Evolutionary conservation across 1,140 invertebrate species (phyloP), one percentile per base, ranked within the genome.

Genomic region (Solenopsis fugax): DNA sequence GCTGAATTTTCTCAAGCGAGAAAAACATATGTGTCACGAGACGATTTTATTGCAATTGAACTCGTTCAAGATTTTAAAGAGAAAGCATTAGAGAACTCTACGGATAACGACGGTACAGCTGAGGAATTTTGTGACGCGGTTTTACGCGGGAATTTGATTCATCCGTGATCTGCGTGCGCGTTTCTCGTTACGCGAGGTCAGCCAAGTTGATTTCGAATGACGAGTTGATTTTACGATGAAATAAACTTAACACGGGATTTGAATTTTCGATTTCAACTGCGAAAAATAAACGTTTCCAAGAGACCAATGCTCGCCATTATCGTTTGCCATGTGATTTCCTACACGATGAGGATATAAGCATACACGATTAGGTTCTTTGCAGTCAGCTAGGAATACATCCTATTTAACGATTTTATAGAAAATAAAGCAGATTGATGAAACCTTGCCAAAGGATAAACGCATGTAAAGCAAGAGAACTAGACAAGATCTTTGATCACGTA

Each of bases 121-220:
- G 34, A 37, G 10, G 18, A 45, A 71, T 54, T 56, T 45, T 37
- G 29, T 16, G 50, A 34, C n/a, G 64, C 34, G 50, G 16, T 71
- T 82, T 73, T 48, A 54, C 67, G 67, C 80, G 67, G 80, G 37
- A 82, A 72, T 37, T 82, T 13, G 64, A 56, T 21, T 5, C 65
- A 81, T 81, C 64, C 48, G 48, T 54, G 48, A 58, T 82, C 72
- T 34, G 69, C 67, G 54, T 60, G 80, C 54, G 54, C 54, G 54
- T 62, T 73, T 60, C 67, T 73, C 45, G 41, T 60, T 82, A 73
- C 67, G 54, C 54, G 24, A 72, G 34, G 54, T 60, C 67, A 73
- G 67, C 80, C 52, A 24, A 58, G 37, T 41, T 72, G 52, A 60
- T 82, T 45, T 73, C 41, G 64, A 52, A 50, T 7, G 6, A 24